phyloP scores from a whole-genome alignment of 2,797 vertebrate genomes.

The Darevskia nairensis region DNA sequence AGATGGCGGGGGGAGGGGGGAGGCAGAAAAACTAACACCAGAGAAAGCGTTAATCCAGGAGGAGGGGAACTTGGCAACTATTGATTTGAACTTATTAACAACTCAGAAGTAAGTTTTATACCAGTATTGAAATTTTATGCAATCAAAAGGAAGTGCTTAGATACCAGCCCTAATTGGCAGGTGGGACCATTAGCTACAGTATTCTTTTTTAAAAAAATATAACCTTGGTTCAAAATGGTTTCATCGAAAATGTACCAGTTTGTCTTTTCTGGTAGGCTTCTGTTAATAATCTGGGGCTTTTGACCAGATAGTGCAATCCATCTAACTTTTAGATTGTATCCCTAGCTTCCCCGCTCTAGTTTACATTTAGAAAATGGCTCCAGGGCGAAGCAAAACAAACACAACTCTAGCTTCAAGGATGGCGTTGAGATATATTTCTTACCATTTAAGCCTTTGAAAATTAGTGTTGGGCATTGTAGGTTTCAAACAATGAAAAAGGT shows the following conservation, averaged over 20 bases:
- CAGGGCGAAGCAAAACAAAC: background rate
- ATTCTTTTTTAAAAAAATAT: background rate
- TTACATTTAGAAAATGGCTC: background rate
- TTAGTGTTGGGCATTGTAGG: background rate
- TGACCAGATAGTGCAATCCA: background rate
- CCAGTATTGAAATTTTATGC: background rate
- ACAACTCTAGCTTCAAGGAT: background rate
- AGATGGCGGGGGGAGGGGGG: no score
- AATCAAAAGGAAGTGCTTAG: background rate
- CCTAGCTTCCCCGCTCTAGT: background rate
- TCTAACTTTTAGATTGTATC: background rate
- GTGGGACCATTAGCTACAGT: background rate
- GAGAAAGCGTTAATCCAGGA: background rate
- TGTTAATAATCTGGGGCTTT: background rate
- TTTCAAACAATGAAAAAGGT: background rate
- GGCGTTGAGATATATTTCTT: background rate
- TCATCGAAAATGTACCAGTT: background rate
- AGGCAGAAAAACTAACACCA: background rate
- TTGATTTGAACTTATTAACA: background rate
- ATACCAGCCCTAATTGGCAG: background rate
- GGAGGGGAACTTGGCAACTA: background rate
- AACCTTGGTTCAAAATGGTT: background rate
- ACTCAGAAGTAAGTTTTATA: background rate
- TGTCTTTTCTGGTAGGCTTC: background rate
- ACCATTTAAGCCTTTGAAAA: background rate